Percentiles rank a stretch among this genome's conserved stretches.
Conservation (phyloP, 2,113 vertebrate species). For the Piprites chloris region DNA sequence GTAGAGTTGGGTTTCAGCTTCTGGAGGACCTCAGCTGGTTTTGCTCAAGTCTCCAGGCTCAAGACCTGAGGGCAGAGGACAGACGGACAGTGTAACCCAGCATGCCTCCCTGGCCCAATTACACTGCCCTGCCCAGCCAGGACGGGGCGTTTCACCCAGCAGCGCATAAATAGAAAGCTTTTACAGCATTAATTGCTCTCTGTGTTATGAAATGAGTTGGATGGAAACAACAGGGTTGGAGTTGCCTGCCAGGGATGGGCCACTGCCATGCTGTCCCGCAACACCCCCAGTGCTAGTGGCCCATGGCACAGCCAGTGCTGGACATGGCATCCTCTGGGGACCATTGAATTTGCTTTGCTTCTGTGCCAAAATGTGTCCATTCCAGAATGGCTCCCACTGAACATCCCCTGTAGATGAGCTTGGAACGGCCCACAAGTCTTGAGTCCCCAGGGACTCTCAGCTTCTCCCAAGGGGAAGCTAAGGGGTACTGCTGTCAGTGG, state of each 20-base stretch:
- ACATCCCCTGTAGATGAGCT: not conserved
- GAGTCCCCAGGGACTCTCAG: rapidly evolving
- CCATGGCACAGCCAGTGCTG: not conserved
- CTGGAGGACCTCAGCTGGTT: not conserved
- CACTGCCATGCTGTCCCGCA: not conserved
- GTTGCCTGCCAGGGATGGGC: not conserved
- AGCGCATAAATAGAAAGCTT: conserved; percentile 60
- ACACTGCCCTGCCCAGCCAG: conserved; percentile 39
- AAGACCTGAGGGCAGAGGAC: conserved; percentile 17
- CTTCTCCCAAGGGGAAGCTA: not conserved
- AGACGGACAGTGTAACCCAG: conserved; percentile 3
- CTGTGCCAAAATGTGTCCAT: not conserved
- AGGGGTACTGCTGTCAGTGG: not conserved
- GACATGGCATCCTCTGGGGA: not conserved
- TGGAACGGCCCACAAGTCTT: rapidly evolving
- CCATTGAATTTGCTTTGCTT: rapidly evolving
- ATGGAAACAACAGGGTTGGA: conserved; percentile 44
- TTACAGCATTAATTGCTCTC: conserved; percentile 59
- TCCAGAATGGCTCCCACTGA: not conserved
- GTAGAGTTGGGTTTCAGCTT: not conserved
- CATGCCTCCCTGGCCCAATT: conserved; percentile 54
- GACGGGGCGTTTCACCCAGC: conserved; percentile 38
- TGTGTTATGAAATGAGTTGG: conserved; percentile 35
- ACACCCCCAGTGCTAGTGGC: not conserved
- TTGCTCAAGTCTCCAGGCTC: not conserved